Percentiles rank a stretch among this genome's conserved stretches.
phyloP scores from a whole-genome alignment of 2,797 vertebrate genomes.

The Selene dorsalis region DNA sequence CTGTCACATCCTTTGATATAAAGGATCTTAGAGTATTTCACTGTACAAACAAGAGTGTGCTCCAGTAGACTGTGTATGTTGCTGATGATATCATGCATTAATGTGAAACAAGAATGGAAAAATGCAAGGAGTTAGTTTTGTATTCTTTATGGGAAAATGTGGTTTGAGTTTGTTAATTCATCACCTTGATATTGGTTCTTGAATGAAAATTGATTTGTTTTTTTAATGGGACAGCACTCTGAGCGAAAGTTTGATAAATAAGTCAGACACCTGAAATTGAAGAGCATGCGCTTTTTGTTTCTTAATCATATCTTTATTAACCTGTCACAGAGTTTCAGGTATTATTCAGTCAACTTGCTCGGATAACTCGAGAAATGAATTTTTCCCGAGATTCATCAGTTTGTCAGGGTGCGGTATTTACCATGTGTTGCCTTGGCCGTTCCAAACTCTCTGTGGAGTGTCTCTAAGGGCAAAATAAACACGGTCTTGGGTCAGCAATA shows the following conservation, averaged over 20 bases:
- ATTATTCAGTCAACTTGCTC: slow-evolving; percentile 28
- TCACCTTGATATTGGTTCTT: slow-evolving; percentile 42
- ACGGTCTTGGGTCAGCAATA: slow-evolving; percentile 32
- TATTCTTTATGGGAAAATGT: neutral
- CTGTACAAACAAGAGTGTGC: slow-evolving; percentile 30
- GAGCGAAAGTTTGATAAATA: slow-evolving; percentile 56
- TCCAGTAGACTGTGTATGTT: slow-evolving; percentile 37
- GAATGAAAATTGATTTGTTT: slow-evolving; percentile 57
- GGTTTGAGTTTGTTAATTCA: slow-evolving; percentile 27
- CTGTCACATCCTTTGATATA: slow-evolving; percentile 60
- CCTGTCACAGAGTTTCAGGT: slow-evolving; percentile 44
- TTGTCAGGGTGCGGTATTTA: slow-evolving; percentile 27
- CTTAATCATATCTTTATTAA: slow-evolving; percentile 53
- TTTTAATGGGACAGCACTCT: slow-evolving; percentile 25
- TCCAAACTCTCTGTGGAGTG: slow-evolving; percentile 24
- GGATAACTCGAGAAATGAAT: slow-evolving; percentile 18
- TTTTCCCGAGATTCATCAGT: slow-evolving; percentile 33
- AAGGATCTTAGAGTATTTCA: slow-evolving; percentile 45
- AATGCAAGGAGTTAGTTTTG: slow-evolving; percentile 21
- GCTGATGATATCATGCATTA: slow-evolving; percentile 35
- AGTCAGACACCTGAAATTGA: slow-evolving; percentile 57
- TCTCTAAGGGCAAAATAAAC: slow-evolving; percentile 16
- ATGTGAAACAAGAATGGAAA: slow-evolving; percentile 35
- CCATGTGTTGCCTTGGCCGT: slow-evolving; percentile 21
- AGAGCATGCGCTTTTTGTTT: slow-evolving; percentile 27